Evolutionary conservation across 2,113 vertebrate genomes (phyloP).

Genomic region (Guaruba guarouba): DNA sequence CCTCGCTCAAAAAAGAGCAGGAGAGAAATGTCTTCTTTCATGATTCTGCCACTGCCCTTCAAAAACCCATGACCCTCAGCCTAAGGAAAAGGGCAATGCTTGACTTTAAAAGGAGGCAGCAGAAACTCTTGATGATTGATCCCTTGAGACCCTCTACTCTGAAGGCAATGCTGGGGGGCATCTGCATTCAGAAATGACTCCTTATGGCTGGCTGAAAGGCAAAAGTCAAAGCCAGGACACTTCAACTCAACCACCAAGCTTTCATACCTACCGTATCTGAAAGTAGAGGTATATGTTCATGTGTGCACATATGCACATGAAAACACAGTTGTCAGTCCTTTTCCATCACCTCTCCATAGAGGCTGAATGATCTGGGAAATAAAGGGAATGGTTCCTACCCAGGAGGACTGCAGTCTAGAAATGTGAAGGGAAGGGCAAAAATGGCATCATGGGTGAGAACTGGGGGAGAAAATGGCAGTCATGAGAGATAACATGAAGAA

Average conservation of each 20-base stretch:
- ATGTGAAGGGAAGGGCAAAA: neutral
- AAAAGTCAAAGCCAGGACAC: neutral
- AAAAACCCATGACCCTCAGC: conserved; percentile 26
- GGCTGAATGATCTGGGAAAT: neutral
- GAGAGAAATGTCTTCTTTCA: conserved; percentile 27
- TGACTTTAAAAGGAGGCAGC: conserved; percentile 32
- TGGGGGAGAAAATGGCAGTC: neutral
- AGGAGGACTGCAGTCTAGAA: neutral
- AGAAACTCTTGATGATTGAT: conserved; percentile 14
- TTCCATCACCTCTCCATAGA: neutral
- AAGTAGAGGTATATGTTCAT: neutral
- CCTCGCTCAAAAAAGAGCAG: conserved; percentile 50
- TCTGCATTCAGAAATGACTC: neutral
- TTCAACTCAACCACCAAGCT: neutral
- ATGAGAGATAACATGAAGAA: neutral
- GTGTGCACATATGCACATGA: fast-evolving
- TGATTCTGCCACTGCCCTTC: conserved; percentile 31
- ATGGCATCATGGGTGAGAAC: neutral
- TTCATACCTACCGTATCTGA: neutral
- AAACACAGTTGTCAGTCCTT: neutral
- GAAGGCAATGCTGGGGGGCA: neutral
- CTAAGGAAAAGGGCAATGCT: conserved; percentile 25
- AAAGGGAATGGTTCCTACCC: neutral
- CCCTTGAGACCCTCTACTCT: neutral
- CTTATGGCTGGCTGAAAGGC: neutral